Evolutionary conservation across 2,113 vertebrate genomes (phyloP).

Genomic region (Chionis minor): DNA sequence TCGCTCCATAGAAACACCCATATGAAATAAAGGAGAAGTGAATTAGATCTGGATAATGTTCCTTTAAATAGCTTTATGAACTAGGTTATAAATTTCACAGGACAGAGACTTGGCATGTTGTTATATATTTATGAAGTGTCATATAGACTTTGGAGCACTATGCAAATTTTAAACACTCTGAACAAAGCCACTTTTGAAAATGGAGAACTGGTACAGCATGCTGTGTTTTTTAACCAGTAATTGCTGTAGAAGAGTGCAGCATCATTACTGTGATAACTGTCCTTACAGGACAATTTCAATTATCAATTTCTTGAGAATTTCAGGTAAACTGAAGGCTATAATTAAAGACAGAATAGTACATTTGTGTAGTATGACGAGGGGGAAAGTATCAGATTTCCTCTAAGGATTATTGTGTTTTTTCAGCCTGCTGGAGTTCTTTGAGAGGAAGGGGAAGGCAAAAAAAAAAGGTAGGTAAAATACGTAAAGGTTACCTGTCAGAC

Average conservation of each 20-base stretch:
- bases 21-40: not conserved
- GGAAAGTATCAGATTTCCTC: not conserved
- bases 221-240: not conserved
- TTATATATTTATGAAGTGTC: not conserved
- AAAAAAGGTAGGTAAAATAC: not conserved
- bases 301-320: not conserved
- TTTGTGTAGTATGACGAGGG: not conserved
- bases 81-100: not conserved
- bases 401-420: not conserved
- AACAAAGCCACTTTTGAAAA: not conserved
- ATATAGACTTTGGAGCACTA: not conserved
- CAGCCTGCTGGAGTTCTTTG: not conserved
- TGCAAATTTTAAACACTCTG: not conserved
- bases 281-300: not conserved
- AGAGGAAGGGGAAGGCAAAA: no score
- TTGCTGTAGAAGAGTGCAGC: not conserved
- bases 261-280: not conserved
- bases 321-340: not conserved
- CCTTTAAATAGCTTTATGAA: not conserved
- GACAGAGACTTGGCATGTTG: not conserved
- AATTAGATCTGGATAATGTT: not conserved
- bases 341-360: not conserved
- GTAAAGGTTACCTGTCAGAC: conserved; percentile 12
- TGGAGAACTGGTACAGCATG: not conserved
- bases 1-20: not conserved